Evolutionary conservation across 1,140 invertebrate genomes (phyloP).

Genomic region (Archegozetes longisetosus): DNA sequence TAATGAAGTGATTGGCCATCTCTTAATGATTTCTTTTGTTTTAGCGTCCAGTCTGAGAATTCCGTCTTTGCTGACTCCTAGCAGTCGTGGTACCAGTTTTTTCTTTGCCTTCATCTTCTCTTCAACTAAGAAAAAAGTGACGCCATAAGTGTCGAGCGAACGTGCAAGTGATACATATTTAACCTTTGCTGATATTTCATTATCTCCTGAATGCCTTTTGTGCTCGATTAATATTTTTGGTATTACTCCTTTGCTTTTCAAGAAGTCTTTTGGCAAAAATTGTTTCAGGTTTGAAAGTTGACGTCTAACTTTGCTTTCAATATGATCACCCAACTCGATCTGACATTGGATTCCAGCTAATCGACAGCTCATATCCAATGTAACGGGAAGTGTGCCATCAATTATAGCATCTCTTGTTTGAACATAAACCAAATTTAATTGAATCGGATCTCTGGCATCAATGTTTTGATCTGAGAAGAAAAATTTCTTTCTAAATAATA

Average conservation of each 20-base stretch:
- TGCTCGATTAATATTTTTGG: conserved; percentile 92
- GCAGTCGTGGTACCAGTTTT: conserved; percentile 82
- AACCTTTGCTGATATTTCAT: conserved; percentile 89
- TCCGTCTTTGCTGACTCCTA: conserved; percentile 96
- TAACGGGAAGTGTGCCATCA: conserved; percentile 97
- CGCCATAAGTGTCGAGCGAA: conserved; percentile 90
- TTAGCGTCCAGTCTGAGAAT: conserved; percentile 91
- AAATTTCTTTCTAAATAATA: conserved; percentile 80
- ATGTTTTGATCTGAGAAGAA: conserved; percentile 99
- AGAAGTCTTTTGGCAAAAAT: conserved; percentile 87
- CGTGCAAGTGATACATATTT: conserved; percentile 88
- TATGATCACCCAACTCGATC: conserved; percentile 92
- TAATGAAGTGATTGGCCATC: conserved; percentile 90
- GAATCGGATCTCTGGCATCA: conserved; percentile 92
- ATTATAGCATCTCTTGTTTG: conserved; percentile 87
- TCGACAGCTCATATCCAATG: conserved; percentile 83
- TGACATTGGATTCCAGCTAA: conserved; percentile 97
- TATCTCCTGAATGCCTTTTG: conserved; percentile 55
- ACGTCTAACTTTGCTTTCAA: conserved; percentile 79
- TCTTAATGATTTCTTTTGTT: conserved; percentile 68
- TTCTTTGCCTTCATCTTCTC: conserved; percentile 97
- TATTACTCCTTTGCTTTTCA: conserved; percentile 87
- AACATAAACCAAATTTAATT: conserved; percentile 92
- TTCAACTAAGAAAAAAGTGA: conserved; percentile 99
- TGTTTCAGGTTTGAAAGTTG: conserved; percentile 85